phyloP scores from a whole-genome alignment of 2,888 invertebrate species.

The Dione vanillae region DNA sequence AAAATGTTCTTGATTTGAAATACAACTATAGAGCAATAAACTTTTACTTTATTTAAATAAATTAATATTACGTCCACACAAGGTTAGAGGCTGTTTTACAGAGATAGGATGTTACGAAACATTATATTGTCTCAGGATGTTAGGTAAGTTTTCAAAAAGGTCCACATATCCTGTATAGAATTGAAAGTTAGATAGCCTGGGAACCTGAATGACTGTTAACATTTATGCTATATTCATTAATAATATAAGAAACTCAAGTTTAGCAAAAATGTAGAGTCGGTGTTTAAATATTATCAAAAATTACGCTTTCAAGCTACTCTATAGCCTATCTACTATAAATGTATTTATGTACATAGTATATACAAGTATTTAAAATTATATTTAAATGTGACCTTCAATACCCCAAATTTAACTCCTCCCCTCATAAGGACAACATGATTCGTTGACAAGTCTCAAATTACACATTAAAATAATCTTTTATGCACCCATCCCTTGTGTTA shows the following conservation, averaged over 20 bases:
- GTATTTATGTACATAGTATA: background rate
- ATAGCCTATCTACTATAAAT: background rate
- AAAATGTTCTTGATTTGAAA: background rate
- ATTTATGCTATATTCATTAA: background rate
- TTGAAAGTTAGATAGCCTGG: slow-evolving; percentile 42
- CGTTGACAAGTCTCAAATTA: slow-evolving; percentile 34
- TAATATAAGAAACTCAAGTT: background rate
- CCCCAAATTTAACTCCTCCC: slow-evolving; percentile 16
- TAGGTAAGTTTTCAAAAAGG: slow-evolving; percentile 50
- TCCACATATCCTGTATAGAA: slow-evolving; percentile 47
- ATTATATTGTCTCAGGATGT: slow-evolving; percentile 49
- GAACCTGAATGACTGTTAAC: slow-evolving; percentile 35
- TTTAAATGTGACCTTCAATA: slow-evolving; percentile 10
- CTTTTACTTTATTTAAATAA: slow-evolving; percentile 18
- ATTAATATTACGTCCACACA: slow-evolving; percentile 8
- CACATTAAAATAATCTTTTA: slow-evolving; percentile 43
- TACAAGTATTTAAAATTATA: background rate
- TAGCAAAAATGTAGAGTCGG: background rate
- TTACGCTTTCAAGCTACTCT: background rate
- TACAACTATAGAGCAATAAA: background rate
- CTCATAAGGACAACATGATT: slow-evolving; percentile 23
- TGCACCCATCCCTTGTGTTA: slow-evolving; percentile 54
- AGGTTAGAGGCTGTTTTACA: slow-evolving; percentile 23
- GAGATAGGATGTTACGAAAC: slow-evolving; percentile 46
- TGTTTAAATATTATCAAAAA: background rate